Conservation (phyloP, 1,140 invertebrate genomes). For the Coboldia fuscipes region DNA sequence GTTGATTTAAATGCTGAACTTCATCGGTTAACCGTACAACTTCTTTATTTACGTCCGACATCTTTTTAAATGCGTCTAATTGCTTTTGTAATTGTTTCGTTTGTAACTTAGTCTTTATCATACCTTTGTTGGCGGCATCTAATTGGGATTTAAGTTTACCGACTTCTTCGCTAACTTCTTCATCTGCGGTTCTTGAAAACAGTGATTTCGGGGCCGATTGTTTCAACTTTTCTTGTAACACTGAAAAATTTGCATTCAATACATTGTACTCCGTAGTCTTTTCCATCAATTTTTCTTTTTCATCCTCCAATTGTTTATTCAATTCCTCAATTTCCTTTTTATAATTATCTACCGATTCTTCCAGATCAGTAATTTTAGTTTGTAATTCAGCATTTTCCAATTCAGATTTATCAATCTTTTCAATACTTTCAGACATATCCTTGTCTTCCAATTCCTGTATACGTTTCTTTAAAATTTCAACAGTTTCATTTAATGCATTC, state of each 20-base stretch:
- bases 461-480: slow-evolving; percentile 3
- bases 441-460: slow-evolving; percentile 11
- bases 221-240: slow-evolving; percentile 28
- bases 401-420: slow-evolving; percentile 6
- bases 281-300: slow-evolving; percentile 24
- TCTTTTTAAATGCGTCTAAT: slow-evolving; percentile 50
- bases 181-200: slow-evolving; percentile 18
- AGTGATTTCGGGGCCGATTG: slow-evolving; percentile 15
- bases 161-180: slow-evolving; percentile 24
- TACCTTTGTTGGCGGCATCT: slow-evolving; percentile 54
- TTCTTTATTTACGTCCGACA: slow-evolving; percentile 43
- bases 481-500: slow-evolving; percentile 11
- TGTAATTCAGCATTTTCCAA: slow-evolving; percentile 7
- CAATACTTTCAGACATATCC: slow-evolving; percentile 6
- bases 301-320: slow-evolving; percentile 19
- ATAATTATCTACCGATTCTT: slow-evolving; percentile 24
- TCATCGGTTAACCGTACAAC: slow-evolving; percentile 33
- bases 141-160: slow-evolving; percentile 39
- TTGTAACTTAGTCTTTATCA: slow-evolving; percentile 68
- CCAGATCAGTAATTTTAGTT: slow-evolving; percentile 24
- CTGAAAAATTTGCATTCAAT: slow-evolving; percentile 20
- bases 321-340: slow-evolving; percentile 14
- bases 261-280: slow-evolving; percentile 25
- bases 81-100: slow-evolving; percentile 66
- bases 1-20: slow-evolving; percentile 42